A percentile compares a stretch with the other conserved stretches of the same genome.
Conservation (phyloP, 2,797 vertebrate species). For the Acanthurus leucopareius region DNA sequence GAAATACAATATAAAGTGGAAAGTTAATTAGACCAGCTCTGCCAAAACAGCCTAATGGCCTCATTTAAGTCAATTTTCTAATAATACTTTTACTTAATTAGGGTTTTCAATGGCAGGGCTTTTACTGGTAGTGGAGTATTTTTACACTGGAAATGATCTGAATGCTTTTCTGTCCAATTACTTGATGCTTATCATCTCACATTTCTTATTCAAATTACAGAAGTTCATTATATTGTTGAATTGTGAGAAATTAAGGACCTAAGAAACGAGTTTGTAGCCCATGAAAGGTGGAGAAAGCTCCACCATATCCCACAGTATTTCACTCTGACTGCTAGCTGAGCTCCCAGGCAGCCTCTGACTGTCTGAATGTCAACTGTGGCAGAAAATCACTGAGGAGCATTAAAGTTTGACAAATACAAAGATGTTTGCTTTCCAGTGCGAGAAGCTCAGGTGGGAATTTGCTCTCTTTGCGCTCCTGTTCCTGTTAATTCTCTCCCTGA, state of each 20-base stretch:
- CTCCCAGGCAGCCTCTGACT: conserved; percentile 21
- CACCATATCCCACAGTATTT: background rate
- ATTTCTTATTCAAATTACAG: background rate
- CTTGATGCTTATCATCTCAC: too few relatives aligned
- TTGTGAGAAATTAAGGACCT: background rate
- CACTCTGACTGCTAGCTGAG: conserved; percentile 4
- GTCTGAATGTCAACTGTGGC: conserved; percentile 17
- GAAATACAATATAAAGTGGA: too few relatives aligned
- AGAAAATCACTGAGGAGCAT: conserved; percentile 17
- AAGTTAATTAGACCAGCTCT: too few relatives aligned
- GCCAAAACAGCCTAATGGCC: too few relatives aligned
- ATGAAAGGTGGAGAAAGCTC: background rate
- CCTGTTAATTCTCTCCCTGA: background rate
- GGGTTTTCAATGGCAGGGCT: too few relatives aligned
- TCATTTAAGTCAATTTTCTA: too few relatives aligned
- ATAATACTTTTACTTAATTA: too few relatives aligned
- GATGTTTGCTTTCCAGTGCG: conserved; percentile 19
- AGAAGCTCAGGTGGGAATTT: conserved; percentile 10
- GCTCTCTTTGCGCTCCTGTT: background rate
- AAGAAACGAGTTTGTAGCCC: background rate
- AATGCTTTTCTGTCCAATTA: too few relatives aligned
- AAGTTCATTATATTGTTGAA: background rate
- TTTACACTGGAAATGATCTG: too few relatives aligned
- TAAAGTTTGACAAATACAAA: conserved; percentile 26
- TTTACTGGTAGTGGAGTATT: too few relatives aligned